phyloP scores from a whole-genome alignment of 2,797 vertebrate genomes.

The Chaetodon trifasciatus region DNA sequence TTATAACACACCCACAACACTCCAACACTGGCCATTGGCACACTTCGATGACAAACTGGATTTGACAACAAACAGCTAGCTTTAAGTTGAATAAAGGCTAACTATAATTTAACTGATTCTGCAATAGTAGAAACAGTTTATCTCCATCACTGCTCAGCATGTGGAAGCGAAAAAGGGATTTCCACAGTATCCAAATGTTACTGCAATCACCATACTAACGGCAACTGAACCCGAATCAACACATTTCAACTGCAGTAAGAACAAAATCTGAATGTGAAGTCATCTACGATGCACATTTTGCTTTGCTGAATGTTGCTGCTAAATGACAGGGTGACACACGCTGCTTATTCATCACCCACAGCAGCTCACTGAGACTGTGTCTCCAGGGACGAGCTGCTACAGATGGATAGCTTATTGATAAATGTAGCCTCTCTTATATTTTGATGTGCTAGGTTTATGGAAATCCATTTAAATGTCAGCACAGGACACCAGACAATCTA shows the following conservation, averaged over 20 bases:
- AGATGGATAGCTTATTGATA: conserved; percentile 63
- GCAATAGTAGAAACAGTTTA: neutral
- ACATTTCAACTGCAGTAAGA: neutral
- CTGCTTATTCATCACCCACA: conserved; percentile 43
- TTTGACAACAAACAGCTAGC: neutral
- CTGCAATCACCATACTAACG: neutral
- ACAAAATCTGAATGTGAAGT: conserved; percentile 8
- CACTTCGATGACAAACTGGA: neutral
- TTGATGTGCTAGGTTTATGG: conserved; percentile 55
- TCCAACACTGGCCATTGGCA: neutral
- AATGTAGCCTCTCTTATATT: conserved; percentile 47
- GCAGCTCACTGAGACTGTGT: conserved; percentile 33
- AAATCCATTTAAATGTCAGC: conserved; percentile 63
- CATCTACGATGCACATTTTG: conserved; percentile 23
- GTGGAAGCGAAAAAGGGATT: neutral
- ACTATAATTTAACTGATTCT: neutral
- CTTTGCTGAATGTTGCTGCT: conserved; percentile 22
- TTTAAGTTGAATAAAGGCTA: neutral
- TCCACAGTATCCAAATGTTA: neutral
- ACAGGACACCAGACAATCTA: conserved; percentile 48
- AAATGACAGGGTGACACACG: conserved; percentile 32
- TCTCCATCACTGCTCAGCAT: neutral
- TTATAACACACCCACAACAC: conserved; percentile 12
- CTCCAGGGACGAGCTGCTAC: conserved; percentile 35
- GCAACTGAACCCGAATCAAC: neutral